phyloP scores from a whole-genome alignment of 2,113 vertebrate genomes.

The Amia ocellicauda region DNA sequence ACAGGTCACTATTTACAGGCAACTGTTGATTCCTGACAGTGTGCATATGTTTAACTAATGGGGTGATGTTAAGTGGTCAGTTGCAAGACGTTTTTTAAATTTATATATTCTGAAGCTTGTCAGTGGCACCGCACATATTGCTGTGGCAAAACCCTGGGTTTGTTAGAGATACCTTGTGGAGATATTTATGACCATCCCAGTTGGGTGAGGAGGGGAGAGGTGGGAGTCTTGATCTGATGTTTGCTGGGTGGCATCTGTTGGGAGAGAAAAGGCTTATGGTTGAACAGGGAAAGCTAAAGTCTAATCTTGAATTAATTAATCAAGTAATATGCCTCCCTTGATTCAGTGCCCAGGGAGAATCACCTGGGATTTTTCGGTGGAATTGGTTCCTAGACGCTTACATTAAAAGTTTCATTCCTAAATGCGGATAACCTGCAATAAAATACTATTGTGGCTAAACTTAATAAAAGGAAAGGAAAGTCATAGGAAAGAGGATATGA shows the following conservation, averaged over 20 bases:
- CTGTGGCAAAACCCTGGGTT: background rate
- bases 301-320: constrained; percentile 83
- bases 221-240: background rate
- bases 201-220: background rate
- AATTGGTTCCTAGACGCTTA: constrained; percentile 70
- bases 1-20: background rate
- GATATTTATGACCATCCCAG: background rate
- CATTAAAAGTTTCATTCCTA: constrained; percentile 68
- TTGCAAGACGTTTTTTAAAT: background rate
- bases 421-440: constrained; percentile 72
- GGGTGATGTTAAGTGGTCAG: background rate
- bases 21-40: background rate
- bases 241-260: background rate
- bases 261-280: background rate
- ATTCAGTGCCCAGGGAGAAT: constrained; percentile 74
- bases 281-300: constrained; percentile 6
- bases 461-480: constrained; percentile 81
- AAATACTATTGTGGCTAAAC: constrained; percentile 79
- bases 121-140: constrained; percentile 43
- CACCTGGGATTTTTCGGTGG: constrained; percentile 74
- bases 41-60: background rate
- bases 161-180: constrained; percentile 21
- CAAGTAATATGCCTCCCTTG: constrained; percentile 78
- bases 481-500: constrained; percentile 83
- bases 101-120: constrained; percentile 19